Evolutionary conservation across 2,888 invertebrate species (phyloP).

Genomic region (Drosophila neutralis): DNA sequence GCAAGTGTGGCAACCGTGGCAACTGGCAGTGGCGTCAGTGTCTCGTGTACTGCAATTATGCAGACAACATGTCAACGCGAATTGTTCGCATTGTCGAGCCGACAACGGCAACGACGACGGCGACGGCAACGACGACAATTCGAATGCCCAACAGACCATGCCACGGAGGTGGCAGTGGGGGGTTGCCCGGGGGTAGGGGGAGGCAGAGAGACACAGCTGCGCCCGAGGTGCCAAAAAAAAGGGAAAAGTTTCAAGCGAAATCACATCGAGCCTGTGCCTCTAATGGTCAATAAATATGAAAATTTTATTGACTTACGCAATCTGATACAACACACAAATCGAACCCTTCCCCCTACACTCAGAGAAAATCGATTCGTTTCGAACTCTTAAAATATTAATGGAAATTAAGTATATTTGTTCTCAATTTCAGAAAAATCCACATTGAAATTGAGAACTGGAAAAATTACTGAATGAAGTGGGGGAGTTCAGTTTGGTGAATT

Average conservation of each 20-base stretch:
- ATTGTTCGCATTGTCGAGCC: slow-evolving; percentile 77
- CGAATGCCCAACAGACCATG: slow-evolving; percentile 14
- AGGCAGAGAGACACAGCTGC: slow-evolving; percentile 58
- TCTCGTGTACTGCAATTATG: slow-evolving; percentile 81
- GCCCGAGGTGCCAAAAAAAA: slow-evolving; percentile 59
- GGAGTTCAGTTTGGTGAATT: background rate
- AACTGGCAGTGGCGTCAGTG: slow-evolving; percentile 68
- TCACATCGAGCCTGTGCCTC: slow-evolving; percentile 33
- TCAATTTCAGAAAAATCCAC: background rate
- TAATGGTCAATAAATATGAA: slow-evolving; percentile 83
- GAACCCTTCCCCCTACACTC: slow-evolving; percentile 2
- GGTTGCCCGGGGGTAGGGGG: background rate
- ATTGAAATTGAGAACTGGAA: background rate
- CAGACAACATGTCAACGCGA: slow-evolving; percentile 82
- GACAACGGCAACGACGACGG: slow-evolving; percentile 4
- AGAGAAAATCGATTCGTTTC: background rate
- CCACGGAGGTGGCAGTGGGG: background rate
- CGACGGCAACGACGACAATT: slow-evolving; percentile 5
- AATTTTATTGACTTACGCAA: slow-evolving; percentile 79
- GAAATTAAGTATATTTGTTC: background rate
- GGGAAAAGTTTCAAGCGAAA: slow-evolving; percentile 13
- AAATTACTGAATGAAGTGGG: background rate
- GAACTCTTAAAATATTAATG: too few species aligned
- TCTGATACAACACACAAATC: slow-evolving; percentile 39
- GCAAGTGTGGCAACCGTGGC: slow-evolving; percentile 13